Evolutionary conservation across 2,888 invertebrate species (phyloP).

Genomic region (Drosophila aldrichi): DNA sequence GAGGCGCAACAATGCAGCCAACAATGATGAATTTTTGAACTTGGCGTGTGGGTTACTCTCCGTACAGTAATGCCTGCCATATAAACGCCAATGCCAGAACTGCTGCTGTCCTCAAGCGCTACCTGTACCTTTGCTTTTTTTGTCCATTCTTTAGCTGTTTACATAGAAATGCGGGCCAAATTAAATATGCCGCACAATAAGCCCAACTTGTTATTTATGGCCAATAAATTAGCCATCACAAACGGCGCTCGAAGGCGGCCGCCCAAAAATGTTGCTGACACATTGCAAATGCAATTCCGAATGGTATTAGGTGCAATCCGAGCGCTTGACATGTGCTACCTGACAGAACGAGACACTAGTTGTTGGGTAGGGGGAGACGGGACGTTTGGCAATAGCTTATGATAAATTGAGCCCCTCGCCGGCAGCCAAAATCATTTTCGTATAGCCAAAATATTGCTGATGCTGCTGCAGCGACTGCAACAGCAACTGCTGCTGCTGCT

Average conservation of each 20-base stretch:
- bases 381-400: conserved; percentile 35
- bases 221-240: conserved; percentile 59
- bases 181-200: conserved; percentile 42
- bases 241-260: conserved; percentile 61
- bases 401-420: conserved; percentile 78
- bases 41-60: conserved; percentile 68
- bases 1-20: conserved; percentile 73
- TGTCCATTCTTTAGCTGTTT: conserved; percentile 44
- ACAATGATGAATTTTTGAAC: conserved; percentile 81
- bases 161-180: conserved; percentile 49
- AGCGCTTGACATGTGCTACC: conserved; percentile 68
- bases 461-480: conserved; percentile 8
- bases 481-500: conserved; percentile 11
- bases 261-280: conserved; percentile 78
- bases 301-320: conserved; percentile 71
- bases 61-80: conserved; percentile 63
- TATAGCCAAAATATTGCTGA: conserved; percentile 73
- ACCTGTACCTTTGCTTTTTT: conserved; percentile 15
- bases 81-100: conserved; percentile 51
- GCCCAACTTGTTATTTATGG: conserved; percentile 33
- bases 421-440: conserved; percentile 76
- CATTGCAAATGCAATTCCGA: conserved; percentile 77
- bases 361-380: not conserved
- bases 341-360: conserved; percentile 11
- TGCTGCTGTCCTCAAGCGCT: conserved; percentile 34